Evolutionary conservation across 2,113 vertebrate genomes (phyloP).

Genomic region (Murina feae): DNA sequence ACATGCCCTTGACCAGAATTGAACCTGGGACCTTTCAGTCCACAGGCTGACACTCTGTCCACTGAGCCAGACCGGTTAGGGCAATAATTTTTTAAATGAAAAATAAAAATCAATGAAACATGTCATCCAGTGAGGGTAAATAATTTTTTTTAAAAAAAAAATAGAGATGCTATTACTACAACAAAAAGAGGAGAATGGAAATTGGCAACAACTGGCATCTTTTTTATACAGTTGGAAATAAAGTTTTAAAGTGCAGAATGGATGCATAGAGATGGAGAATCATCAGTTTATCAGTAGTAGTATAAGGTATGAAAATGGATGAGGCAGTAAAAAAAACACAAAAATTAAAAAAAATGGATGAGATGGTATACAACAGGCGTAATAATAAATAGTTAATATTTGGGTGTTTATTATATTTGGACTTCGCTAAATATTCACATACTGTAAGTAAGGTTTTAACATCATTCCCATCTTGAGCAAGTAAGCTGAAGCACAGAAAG

Average conservation of each 20-base stretch:
- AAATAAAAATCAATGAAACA: too few relatives aligned
- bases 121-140: too few relatives aligned
- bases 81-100: too few relatives aligned
- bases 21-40: too few relatives aligned
- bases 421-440: not conserved
- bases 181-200: not conserved
- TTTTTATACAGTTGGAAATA: not conserved
- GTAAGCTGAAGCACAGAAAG: not conserved
- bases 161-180: not conserved
- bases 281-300: not conserved
- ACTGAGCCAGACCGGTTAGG: too few relatives aligned
- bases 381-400: not conserved
- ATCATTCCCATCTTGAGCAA: not conserved
- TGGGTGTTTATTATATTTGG: not conserved
- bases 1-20: too few relatives aligned
- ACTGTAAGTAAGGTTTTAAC: not conserved
- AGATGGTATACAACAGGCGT: not conserved
- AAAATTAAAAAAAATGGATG: not conserved
- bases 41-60: too few relatives aligned
- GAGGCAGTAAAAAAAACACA: not conserved
- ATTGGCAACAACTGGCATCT: not conserved
- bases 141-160: too few relatives aligned
- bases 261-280: not conserved
- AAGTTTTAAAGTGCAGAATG: not conserved
- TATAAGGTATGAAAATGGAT: not conserved